Percentiles rank a stretch among this genome's conserved stretches.
Conservation (phyloP, 2,797 vertebrate species). For the Champsocephalus esox region DNA sequence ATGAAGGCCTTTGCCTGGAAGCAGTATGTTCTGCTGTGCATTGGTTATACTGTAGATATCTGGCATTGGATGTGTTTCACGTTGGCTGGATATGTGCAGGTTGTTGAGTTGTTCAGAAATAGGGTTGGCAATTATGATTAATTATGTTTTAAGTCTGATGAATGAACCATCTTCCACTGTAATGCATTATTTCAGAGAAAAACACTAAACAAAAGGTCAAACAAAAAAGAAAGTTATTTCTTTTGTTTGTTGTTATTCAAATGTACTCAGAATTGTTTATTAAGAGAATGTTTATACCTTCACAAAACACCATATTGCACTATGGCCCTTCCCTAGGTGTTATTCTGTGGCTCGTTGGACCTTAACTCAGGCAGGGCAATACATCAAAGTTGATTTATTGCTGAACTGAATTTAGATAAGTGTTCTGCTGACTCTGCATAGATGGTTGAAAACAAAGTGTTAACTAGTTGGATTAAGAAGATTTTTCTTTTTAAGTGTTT, state of each 20-base stretch:
- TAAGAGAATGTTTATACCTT: neutral
- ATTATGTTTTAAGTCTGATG: too few species aligned
- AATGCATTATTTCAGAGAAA: too few species aligned
- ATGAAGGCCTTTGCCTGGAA: constrained; percentile 64
- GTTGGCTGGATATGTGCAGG: neutral
- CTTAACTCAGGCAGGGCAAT: neutral
- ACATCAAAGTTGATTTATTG: neutral
- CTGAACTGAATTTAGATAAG: constrained; percentile 8
- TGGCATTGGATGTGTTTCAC: constrained; percentile 8
- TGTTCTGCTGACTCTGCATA: constrained; percentile 17
- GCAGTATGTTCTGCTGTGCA: constrained; percentile 45
- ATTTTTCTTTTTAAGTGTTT: constrained; percentile 2
- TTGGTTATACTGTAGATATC: constrained; percentile 25
- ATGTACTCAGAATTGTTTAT: neutral
- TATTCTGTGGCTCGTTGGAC: neutral
- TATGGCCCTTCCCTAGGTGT: neutral
- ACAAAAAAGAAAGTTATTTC: too few species aligned
- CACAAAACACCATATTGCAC: neutral
- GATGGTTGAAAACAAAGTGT: neutral
- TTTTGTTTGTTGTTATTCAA: neutral
- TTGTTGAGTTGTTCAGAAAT: neutral
- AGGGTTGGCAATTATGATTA: too few species aligned
- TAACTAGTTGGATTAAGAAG: neutral
- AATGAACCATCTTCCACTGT: too few species aligned
- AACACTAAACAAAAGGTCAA: too few species aligned